Evolutionary conservation across 2,113 vertebrate genomes (phyloP).

Genomic region (Galemys pyrenaicus): DNA sequence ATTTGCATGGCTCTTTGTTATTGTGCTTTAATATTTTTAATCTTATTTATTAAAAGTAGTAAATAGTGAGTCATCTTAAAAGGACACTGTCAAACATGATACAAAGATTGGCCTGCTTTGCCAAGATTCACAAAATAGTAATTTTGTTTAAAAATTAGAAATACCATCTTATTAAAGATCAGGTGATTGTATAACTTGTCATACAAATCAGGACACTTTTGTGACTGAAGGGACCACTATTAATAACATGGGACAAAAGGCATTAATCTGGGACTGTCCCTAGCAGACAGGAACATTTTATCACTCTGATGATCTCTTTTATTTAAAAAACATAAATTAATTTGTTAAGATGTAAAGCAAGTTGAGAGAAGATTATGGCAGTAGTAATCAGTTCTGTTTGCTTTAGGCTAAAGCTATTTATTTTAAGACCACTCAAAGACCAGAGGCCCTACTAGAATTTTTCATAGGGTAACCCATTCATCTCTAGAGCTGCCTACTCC

Average conservation of each 20-base stretch:
- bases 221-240: neutral
- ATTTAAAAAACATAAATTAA: conserved; percentile 47
- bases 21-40: neutral
- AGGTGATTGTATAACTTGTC: neutral
- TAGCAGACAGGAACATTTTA: neutral
- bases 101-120: conserved; percentile 24
- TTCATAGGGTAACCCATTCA: neutral
- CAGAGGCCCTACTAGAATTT: neutral
- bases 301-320: conserved; percentile 21
- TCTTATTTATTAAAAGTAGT: conserved; percentile 32
- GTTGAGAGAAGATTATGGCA: neutral
- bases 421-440: neutral
- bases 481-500: neutral
- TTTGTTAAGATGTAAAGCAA: conserved; percentile 38
- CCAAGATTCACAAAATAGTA: conserved; percentile 40
- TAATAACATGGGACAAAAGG: neutral
- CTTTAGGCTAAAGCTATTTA: neutral
- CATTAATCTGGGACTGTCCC: neutral
- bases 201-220: conserved; percentile 11
- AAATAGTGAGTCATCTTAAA: conserved; percentile 41
- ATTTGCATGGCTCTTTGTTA: neutral
- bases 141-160: conserved; percentile 52
- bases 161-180: conserved; percentile 39
- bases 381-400: neutral
- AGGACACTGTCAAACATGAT: conserved; percentile 49